These are phyloP conservation scores for Spinibarbus caldwelli DNA, from an alignment of 2,797 vertebrate genomes.

Conservation along the genomic window DNA sequence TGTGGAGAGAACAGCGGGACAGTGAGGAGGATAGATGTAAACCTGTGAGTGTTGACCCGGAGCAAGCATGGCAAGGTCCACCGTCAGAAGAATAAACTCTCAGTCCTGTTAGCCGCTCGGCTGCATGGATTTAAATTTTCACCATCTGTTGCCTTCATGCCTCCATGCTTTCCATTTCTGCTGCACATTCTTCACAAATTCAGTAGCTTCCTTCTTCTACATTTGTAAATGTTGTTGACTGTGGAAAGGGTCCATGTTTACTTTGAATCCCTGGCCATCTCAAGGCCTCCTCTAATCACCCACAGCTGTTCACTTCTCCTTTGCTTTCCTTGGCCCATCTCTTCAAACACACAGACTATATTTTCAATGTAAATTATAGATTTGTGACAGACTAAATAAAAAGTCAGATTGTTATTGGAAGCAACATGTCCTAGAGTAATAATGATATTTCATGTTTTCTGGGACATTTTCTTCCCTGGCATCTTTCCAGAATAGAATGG, in stretches of 20 bases:
- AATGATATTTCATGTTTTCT: conserved; percentile 79
- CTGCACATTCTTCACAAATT: conserved; percentile 96
- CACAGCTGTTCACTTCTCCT: conserved; percentile 88
- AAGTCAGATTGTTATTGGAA: conserved; percentile 86
- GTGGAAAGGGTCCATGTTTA: conserved; percentile 98
- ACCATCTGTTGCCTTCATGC: conserved; percentile 89
- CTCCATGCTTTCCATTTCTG: conserved; percentile 87
- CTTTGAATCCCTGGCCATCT: conserved; percentile 90
- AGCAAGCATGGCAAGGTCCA: conserved; percentile 69
- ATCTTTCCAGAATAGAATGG: conserved; percentile 44
- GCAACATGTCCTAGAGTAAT: conserved; percentile 82
- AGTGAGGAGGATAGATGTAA: conserved; percentile 67
- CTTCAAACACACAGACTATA: conserved; percentile 84
- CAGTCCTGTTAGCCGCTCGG: conserved; percentile 74
- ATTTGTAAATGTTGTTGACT: conserved; percentile 98
- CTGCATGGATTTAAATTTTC: conserved; percentile 90
- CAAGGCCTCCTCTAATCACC: conserved; percentile 90
- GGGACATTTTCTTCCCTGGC: conserved; percentile 77
- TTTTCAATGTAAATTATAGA: conserved; percentile 89
- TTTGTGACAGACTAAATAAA: conserved; percentile 87
- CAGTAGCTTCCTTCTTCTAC: conserved; percentile 97
- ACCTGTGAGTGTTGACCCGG: conserved; percentile 77
- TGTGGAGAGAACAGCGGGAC: conserved; percentile 57
- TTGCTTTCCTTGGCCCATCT: conserved; percentile 86
- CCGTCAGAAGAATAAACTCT: conserved; percentile 76